Base-by-base conservation (phyloP, 2,113 vertebrate species). In the Pachycephala philippinensis region DNA sequence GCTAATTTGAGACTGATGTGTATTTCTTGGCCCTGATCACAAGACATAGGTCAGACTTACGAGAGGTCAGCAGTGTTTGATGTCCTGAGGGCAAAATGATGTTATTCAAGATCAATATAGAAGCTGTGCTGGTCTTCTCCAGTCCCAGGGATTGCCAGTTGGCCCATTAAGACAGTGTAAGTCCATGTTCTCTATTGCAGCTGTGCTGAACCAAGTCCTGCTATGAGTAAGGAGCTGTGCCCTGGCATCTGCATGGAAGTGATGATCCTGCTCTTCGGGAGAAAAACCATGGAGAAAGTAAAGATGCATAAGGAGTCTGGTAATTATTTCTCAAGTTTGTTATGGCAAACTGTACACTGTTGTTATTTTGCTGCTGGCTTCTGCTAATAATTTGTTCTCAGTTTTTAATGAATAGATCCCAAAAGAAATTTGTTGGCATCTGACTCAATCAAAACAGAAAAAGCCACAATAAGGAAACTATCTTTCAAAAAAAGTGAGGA, bases 401-500 rank as follows among this genome's bases (percentile, higher is more conserved):
- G 15, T 75, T 94, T 95, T 95, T 91, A 94, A 96, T 93, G 50
- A 97, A 89, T 22, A 91, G 80, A 80, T 60, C 33, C 86, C 20
- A 7, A 45, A 94, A 79, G 39, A 97, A 88, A 94, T 54, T 75
- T 84, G 42, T 78, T 69, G 94, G 45, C 81, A 92, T 93, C 49
- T 96, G 81, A 71, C 69, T 94, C 71, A 87, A 89, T 92, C 75
- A 97, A 97, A 97, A 94, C 63, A 63, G 49, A 64, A 79, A 47
- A 96, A 88, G 50, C 68, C 72, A 65, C 74, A 96, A 89, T 84
- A 92, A 95, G 87, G 86, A 89, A 95, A 84, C 35, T 66, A 37
- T 74, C 37, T 91, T 69, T 96, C 85, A 89, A 82, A 90, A 93
- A 72, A 70, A 93, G 76, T 47, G 39, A 95, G 19, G 75, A 76